Evolutionary conservation across 2,113 vertebrate genomes (phyloP), one percentile per base, ranked within the genome.

Genomic region (Lamprotornis superbus): DNA sequence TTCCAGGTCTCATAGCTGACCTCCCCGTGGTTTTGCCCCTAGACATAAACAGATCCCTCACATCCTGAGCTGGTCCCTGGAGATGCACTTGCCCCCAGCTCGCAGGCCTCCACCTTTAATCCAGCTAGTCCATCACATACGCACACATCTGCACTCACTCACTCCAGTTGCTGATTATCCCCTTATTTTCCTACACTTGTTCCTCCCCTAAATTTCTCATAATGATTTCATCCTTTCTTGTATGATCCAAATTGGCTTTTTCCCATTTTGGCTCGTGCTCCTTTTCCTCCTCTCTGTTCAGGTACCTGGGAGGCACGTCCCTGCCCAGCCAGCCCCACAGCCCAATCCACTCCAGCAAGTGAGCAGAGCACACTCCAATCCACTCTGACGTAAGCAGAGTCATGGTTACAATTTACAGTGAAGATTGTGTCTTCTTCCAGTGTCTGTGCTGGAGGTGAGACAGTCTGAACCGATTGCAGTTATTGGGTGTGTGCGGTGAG

Each of bases 401-500:
- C 68, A 80, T 4, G 7, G 47, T 19, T 30, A n/a, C 1, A 22
- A 61, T 68, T 49, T n/a, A 56, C 28, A 46, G 40, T 3, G 24
- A 63, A 70, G 57, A 21, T 5, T 47, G 28, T 39, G 70, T 21
- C 24, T 47, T 53, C 47, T 74, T 19, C 28, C 33, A 65, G 65
- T 30, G 35, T 22, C 27, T 30, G 14, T 53, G 19, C 55, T 46
- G 23, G 35, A 49, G 33, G 46, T 1, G 2, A 89, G 24, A 31
- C 15, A 18, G 18, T 33, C 53, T 40, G 65, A 73, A 87, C 1
- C 22, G 40, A 46, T 1, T 73, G 53, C 17, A 61, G 20, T 55
- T 44, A n/a, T 2, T 55, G 5, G 3, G 20, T 4, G 21, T 13
- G 11, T 11, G 23, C 0, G 12, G 40, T 40, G 40, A 61, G 20